Conservation (phyloP, 2,113 vertebrate species). For the Chionomys nivalis region DNA sequence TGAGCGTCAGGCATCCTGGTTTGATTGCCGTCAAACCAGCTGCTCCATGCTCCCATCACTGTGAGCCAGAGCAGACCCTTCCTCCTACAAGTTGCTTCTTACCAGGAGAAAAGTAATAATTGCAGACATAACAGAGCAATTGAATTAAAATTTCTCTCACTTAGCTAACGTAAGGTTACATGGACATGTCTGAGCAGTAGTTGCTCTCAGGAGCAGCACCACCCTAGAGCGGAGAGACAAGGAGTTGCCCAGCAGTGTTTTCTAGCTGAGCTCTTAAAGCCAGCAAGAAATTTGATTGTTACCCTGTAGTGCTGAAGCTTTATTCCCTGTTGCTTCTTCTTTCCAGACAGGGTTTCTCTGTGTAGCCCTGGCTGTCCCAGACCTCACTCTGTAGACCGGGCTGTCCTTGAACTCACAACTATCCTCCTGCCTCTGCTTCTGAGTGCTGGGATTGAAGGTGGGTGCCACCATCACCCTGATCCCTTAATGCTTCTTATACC, state of each 20-base stretch:
- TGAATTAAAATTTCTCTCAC: background rate
- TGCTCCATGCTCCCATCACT: background rate
- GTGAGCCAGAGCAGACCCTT: background rate
- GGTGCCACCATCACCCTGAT: background rate
- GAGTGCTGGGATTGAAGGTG: background rate
- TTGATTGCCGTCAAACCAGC: background rate
- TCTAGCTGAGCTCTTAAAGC: background rate
- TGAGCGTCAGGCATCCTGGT: background rate
- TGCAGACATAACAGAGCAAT: background rate
- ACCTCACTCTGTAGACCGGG: background rate
- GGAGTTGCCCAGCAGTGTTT: background rate
- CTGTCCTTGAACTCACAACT: background rate
- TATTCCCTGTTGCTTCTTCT: background rate
- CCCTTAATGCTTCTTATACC: background rate
- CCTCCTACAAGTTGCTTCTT: background rate
- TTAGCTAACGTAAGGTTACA: background rate
- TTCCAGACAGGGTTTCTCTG: background rate
- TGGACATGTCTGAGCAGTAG: background rate
- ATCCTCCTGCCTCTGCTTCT: background rate
- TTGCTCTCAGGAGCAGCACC: background rate
- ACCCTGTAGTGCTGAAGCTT: slow-evolving; percentile 4
- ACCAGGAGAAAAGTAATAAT: background rate
- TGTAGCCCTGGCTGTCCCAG: background rate
- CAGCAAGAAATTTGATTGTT: background rate
- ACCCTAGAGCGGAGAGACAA: background rate